Conservation (phyloP, 2,113 vertebrate genomes). For the Nesoenas mayeri region DNA sequence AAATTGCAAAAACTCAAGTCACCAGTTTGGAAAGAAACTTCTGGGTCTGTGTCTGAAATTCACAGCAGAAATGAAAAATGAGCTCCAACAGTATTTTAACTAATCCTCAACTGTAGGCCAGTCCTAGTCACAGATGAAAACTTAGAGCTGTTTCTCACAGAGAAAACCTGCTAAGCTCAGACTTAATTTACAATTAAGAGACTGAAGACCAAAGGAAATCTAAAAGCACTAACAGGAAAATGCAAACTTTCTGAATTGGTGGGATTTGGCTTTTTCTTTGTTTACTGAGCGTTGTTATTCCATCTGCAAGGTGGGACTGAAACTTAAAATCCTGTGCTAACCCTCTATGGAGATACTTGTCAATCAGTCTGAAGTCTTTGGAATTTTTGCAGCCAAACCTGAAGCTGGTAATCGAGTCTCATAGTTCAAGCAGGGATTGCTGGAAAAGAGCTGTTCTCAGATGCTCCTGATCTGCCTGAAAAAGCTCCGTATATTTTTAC, state of each 20-base stretch:
- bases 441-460: background rate
- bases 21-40: background rate
- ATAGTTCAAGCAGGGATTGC: background rate
- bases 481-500: background rate
- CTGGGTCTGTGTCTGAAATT: background rate
- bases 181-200: background rate
- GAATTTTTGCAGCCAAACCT: background rate
- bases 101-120: background rate
- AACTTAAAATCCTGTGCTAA: background rate
- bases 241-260: background rate
- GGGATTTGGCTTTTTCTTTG: background rate
- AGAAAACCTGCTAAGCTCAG: background rate
- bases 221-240: background rate
- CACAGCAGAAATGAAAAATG: background rate
- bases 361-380: background rate
- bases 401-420: background rate
- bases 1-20: background rate
- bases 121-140: background rate
- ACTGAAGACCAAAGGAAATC: background rate
- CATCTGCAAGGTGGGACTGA: background rate
- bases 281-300: background rate
- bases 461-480: background rate
- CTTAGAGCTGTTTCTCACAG: background rate
- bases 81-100: background rate
- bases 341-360: background rate